Evolutionary conservation across 2,888 invertebrate genomes (phyloP), one percentile per base, ranked within the genome.

Genomic region (Xanthorhoe designata): DNA sequence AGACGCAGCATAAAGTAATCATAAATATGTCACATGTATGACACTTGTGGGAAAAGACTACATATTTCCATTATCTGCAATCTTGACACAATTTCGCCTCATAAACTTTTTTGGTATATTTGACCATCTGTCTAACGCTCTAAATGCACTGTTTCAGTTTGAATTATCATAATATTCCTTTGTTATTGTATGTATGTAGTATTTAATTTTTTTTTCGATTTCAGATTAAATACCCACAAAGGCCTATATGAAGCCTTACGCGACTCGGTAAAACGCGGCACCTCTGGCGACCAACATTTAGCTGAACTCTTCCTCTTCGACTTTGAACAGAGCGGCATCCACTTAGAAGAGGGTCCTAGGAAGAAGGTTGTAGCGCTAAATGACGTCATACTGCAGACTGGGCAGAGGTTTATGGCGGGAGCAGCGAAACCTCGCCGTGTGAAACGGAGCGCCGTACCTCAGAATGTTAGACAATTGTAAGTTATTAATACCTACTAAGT

Each of bases 261-360:
- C 61, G 84, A 94, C 65, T 97, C 97, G 0, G 95, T 97, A 0
- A 91, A 94, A 66, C 89, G 94, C 3, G 97, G 97, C 0, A 98
- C 99, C 76, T 95, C 95, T 0, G 96, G 97, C 0, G 99, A 99
- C 84, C 90, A 96, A 64, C 97, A 98, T 82, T 97, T 99, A 0
- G 96, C 97, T 0, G 95, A 96, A 77, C 91, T 99, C 53, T 99
- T 99, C 86, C 92, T 99, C 6, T 98, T 98, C 84, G 99, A 99
- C 88, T 99, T 99, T 89, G 99, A 99, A 84, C 98, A 99, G 86
- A 97, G 98, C 83, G 99, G 99, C 2, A 99, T 99, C 68, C 99
- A 99, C 86, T 92, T 99, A 66, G 95, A 96, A 8, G 97, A 98
- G 70, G 89, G 92, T 0, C 95, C 96, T 51, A 94, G 98, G 24